Evolutionary conservation across 2,888 invertebrate species (phyloP).

Genomic region (Uropetala carovei): DNA sequence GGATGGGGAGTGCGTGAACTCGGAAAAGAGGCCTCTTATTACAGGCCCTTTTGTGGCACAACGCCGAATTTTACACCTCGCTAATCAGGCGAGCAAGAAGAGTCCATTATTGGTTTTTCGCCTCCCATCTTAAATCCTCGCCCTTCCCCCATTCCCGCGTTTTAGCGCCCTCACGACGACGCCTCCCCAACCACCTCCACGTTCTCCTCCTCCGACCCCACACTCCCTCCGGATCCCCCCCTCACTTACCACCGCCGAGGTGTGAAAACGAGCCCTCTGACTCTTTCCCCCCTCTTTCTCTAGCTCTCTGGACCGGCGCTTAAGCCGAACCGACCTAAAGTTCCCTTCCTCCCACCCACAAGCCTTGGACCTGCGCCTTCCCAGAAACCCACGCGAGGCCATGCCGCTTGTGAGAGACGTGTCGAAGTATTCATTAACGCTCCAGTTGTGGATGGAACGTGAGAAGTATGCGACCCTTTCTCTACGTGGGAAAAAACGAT

Average conservation of each 20-base stretch:
- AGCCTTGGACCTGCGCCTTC: slow-evolving; percentile 27
- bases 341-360: neutral
- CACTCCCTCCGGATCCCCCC: neutral
- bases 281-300: too few species aligned
- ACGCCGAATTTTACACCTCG: slow-evolving; percentile 63
- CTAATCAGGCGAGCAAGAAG: slow-evolving; percentile 66
- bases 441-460: slow-evolving; percentile 46
- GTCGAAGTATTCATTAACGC: slow-evolving; percentile 55
- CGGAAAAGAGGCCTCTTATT: slow-evolving; percentile 57
- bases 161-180: slow-evolving; percentile 64
- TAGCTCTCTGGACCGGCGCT: neutral
- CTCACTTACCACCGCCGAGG: neutral
- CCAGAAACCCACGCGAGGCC: slow-evolving; percentile 18
- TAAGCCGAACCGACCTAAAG: neutral
- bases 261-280: slow-evolving; percentile 6
- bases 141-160: slow-evolving; percentile 20
- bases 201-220: neutral
- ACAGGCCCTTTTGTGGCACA: slow-evolving; percentile 19
- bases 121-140: slow-evolving; percentile 46
- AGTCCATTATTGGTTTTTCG: slow-evolving; percentile 66
- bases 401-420: slow-evolving; percentile 8
- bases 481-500: slow-evolving; percentile 44
- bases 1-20: slow-evolving; percentile 29
- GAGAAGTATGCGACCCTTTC: slow-evolving; percentile 24
- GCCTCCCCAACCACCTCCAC: neutral